These are phyloP conservation scores for Gyrodactylus salaris DNA, from an alignment of 1,140 invertebrate species.

Conservation along the genomic window DNA sequence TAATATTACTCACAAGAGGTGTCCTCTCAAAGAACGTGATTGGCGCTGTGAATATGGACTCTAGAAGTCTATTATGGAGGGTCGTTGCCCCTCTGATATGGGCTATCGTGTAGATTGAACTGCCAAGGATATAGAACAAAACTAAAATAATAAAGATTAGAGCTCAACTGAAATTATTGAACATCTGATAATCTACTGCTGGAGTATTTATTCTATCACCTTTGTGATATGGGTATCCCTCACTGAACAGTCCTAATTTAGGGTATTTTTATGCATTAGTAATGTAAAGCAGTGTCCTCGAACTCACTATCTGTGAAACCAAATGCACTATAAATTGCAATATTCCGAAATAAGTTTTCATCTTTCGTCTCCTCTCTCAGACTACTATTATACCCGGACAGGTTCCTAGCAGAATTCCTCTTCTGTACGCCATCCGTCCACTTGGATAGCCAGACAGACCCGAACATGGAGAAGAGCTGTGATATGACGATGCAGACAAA, in stretches of 20 bases:
- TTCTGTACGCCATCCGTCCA: not conserved
- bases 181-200: not conserved
- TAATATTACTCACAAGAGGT: too few relatives aligned
- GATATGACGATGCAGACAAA: not conserved
- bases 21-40: conserved; percentile 30
- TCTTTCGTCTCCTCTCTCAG: not conserved
- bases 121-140: not conserved
- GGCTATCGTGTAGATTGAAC: not conserved
- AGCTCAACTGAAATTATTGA: not conserved
- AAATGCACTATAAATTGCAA: not conserved
- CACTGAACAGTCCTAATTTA: too few relatives aligned
- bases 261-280: too few relatives aligned
- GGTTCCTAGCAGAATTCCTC: too few relatives aligned
- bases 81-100: not conserved
- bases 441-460: not conserved
- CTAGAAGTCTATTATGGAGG: conserved; percentile 15
- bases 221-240: too few relatives aligned
- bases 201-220: not conserved
- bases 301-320: not conserved
- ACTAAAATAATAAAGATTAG: conserved; percentile 11
- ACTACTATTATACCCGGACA: not conserved
- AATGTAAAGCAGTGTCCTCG: not conserved
- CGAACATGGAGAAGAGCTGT: not conserved
- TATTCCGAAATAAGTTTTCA: not conserved
- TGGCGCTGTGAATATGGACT: conserved; percentile 22